phyloP scores from a whole-genome alignment of 2,113 vertebrate genomes.

The Megaceryle maxima region DNA sequence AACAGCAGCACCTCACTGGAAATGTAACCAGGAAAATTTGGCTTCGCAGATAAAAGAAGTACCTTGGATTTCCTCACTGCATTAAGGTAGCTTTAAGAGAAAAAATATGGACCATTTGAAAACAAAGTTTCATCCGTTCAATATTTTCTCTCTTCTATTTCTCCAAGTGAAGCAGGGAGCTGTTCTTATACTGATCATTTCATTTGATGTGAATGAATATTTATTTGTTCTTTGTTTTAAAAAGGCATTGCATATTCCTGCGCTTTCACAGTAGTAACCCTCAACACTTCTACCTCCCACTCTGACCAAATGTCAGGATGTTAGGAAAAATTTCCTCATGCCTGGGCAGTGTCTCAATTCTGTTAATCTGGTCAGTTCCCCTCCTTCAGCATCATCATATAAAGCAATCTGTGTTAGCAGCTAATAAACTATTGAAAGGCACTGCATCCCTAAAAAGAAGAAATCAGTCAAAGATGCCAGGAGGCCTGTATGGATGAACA shows the following conservation, averaged over 20 bases:
- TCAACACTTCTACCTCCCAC: neutral
- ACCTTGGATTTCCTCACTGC: neutral
- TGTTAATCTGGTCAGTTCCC: neutral
- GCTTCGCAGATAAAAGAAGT: neutral
- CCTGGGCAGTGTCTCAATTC: neutral
- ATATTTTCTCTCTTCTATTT: neutral
- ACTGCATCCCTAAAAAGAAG: no score
- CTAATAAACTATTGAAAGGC: neutral
- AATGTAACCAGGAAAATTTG: neutral
- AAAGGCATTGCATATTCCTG: neutral
- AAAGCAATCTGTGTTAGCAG: neutral
- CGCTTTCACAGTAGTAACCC: neutral
- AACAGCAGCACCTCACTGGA: neutral
- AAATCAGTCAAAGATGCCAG: no score
- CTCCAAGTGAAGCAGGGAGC: neutral
- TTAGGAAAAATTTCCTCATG: neutral
- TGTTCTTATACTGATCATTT: neutral
- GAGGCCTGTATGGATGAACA: no score
- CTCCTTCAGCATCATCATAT: neutral
- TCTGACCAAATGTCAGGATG: neutral
- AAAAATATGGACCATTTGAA: neutral
- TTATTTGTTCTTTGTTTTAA: neutral
- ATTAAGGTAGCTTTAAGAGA: fast-evolving
- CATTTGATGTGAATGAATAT: fast-evolving
- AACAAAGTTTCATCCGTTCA: neutral